phyloP scores from a whole-genome alignment of 1,140 invertebrate species.

The Varroa destructor region DNA sequence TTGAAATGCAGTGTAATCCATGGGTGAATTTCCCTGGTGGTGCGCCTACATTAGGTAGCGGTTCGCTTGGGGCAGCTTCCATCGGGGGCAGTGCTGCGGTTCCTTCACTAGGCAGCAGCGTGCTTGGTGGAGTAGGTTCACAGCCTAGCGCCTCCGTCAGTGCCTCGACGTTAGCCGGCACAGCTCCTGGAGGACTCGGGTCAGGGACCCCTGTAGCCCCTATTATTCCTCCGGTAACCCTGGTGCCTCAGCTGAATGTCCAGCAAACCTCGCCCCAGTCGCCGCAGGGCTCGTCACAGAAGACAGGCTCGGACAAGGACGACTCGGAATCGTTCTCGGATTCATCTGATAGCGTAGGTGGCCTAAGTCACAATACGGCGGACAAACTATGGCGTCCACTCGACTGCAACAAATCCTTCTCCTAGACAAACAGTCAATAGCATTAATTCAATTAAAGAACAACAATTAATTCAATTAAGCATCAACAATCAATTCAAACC shows the following conservation, averaged over 20 bases:
- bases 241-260: slow-evolving; percentile 26
- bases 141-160: not conserved
- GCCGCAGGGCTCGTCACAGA: slow-evolving; percentile 25
- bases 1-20: slow-evolving; percentile 50
- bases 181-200: not conserved
- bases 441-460: too few species aligned
- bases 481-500: too few species aligned
- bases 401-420: not conserved
- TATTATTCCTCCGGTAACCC: slow-evolving; percentile 3
- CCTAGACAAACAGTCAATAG: too few species aligned
- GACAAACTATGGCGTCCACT: slow-evolving; percentile 12
- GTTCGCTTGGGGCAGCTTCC: too few species aligned
- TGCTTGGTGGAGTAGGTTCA: not conserved
- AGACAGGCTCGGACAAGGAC: slow-evolving; percentile 24
- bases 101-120: not conserved
- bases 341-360: slow-evolving; percentile 26
- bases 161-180: not conserved
- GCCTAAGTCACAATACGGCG: not conserved
- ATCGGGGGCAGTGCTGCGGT: not conserved
- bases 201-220: not conserved
- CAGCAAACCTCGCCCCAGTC: slow-evolving; percentile 26
- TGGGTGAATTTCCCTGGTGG: slow-evolving; percentile 12
- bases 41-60: too few species aligned
- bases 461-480: too few species aligned
- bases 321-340: slow-evolving; percentile 26